Base-by-base conservation (phyloP, 2,797 vertebrate species). In the Alfaro cultratus region DNA sequence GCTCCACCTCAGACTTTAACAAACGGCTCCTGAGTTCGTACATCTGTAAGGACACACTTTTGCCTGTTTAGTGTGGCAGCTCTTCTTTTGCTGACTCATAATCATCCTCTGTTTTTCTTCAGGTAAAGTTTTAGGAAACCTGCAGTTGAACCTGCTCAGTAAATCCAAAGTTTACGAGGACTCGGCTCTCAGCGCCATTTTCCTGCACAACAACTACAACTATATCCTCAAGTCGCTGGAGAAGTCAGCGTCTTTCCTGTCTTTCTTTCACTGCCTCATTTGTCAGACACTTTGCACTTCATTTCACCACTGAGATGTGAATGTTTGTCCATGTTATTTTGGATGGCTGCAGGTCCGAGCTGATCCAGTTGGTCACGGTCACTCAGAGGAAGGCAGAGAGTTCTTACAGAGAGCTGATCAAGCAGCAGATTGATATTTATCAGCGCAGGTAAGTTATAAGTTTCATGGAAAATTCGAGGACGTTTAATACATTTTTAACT, bases 121-220 rank as follows among this genome's bases (percentile, higher is more conserved):
- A 99, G 98, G 98, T 93, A 99, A 99, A 90, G 98, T 99, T 34
- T 85, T 99, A 78, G 98, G 98, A 29, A 99, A 99, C 93, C 91
- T 99, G 84, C 98, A 99, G 94, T 92, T 99, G 18, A 99, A 99
- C 86, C 94, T 99, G 76, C 97, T 99, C 80, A 99, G 97, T 82
- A 99, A 99, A 90, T 98, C 98, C 86, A 99, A 99, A 91, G 98
- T 99, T 86, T 99, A 99, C 21, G 98, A 99, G 92, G 98, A 99
- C 71, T 95, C 95, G 0, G 98, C 98, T 13, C 95, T 99, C 90
- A 97, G 98, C 3, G 97, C 98, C 84, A 96, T 99, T 81, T 99
- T 99, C 88, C 96, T 99, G 62, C 98, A 98, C 94, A 99, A 99
- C 95, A 99, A 98, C 95, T 99, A 99, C 95, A 99, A 99, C 95